These are phyloP conservation scores for Dipus sagitta DNA, from an alignment of 2,797 vertebrate species.

Conservation along the genomic window DNA sequence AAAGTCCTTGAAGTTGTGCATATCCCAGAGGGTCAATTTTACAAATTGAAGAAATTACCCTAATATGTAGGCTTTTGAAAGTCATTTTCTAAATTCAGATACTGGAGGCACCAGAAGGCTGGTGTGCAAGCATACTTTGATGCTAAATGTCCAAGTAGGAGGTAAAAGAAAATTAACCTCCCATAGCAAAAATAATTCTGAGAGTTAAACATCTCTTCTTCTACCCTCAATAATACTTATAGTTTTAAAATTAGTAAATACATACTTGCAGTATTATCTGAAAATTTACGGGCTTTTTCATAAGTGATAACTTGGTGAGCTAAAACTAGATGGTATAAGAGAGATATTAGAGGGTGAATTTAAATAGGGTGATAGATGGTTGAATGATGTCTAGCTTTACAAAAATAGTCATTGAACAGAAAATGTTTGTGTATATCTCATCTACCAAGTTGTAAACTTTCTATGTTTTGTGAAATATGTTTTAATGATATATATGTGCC, in stretches of 20 bases:
- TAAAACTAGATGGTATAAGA: not conserved
- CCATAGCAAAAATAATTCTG: not conserved
- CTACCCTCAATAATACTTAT: not conserved
- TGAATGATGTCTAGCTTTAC: not conserved
- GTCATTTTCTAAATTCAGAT: slow-evolving; percentile 1
- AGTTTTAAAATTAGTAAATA: not conserved
- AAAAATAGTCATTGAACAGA: not conserved
- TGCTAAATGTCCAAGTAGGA: not conserved
- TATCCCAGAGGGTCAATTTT: slow-evolving; percentile 7
- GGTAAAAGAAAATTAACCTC: slow-evolving; percentile 8
- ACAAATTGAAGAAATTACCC: slow-evolving; percentile 9
- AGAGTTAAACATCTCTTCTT: not conserved
- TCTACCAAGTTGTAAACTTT: not conserved
- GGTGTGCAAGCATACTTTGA: not conserved
- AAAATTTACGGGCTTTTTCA: not conserved
- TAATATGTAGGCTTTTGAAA: slow-evolving; percentile 1
- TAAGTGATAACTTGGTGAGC: not conserved
- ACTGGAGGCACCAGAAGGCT: not conserved
- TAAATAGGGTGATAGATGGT: not conserved
- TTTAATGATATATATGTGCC: slow-evolving; percentile 8
- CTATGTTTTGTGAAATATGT: slow-evolving; percentile 25
- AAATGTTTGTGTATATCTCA: not conserved
- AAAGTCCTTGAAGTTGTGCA: not conserved
- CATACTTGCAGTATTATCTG: not conserved
- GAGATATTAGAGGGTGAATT: not conserved